Evolutionary conservation across 2,797 vertebrate genomes (phyloP), one percentile per base, ranked within the genome.

Genomic region (Eulemur mongoz): DNA sequence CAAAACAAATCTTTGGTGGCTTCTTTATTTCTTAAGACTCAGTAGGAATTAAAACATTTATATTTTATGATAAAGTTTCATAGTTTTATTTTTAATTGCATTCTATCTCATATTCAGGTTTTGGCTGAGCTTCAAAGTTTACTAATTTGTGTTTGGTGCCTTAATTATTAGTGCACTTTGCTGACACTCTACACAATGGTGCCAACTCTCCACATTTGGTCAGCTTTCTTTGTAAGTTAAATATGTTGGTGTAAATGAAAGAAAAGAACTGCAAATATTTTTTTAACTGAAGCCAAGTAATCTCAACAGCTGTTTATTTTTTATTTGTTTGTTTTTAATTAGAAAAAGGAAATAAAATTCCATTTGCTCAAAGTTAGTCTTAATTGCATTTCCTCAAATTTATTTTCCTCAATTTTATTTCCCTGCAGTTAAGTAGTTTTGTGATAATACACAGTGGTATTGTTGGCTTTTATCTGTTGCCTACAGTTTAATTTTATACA

Each of bases 311-410:
- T 96, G 81, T 82, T 96, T 97, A 84, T 91, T 80, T 96, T 94
- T 97, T 95, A 96, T 97, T 97, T 97, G 84, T 97, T 95, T 97
- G 70, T 80, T 97, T 96, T 97, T 95, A 97, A 97, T 93, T 97
- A 96, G 88, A 93, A 91, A 50, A 82, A 95, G 50, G 61, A 80
- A 93, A 96, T 97, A 96, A 97, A 97, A 97, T 91, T 82, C 78
- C 73, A 80, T 93, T 98, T 97, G 93, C 95, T 97, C 59, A 91
- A 96, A 97, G 95, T 93, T 96, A 95, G 63, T 92, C 72, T 97
- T 96, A 97, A 97, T 96, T 95, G 52, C 4, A 84, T 25, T 91
- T 85, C 48, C 65, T 95, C 67, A 89, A 93, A 97, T 97, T 97
- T 97, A 95, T 97, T 94, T 97, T 95, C 79, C 69, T 63, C 35